These are phyloP conservation scores for Metopia argyrocephala DNA, from an alignment of 2,888 invertebrate species.

Conservation along the genomic window DNA sequence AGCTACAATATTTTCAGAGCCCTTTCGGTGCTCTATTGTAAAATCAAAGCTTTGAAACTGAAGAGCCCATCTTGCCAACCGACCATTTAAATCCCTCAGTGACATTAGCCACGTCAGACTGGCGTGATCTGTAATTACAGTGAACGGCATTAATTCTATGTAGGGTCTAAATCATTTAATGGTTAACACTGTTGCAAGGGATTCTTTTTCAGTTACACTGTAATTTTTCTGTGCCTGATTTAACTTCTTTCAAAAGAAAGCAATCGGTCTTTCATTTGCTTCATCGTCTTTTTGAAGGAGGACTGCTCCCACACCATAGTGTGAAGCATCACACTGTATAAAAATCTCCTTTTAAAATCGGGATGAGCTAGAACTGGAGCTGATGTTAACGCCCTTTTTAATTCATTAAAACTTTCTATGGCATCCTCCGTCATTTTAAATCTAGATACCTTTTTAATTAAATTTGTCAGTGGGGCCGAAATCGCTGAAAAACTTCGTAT, in stretches of 20 bases:
- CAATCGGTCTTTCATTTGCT: neutral
- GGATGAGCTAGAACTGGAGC: conserved; percentile 16
- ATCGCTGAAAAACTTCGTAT: neutral
- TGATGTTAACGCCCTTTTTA: neutral
- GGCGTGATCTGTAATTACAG: neutral
- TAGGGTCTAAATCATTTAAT: neutral
- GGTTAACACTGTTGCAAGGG: conserved; percentile 31
- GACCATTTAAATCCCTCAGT: neutral
- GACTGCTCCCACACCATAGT: neutral
- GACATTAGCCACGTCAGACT: neutral
- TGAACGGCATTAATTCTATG: neutral
- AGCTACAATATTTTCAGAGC: neutral
- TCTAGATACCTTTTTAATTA: neutral
- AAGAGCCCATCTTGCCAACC: neutral
- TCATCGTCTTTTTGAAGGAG: neutral
- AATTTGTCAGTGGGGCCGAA: conserved; percentile 11
- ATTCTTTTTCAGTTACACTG: conserved; percentile 15
- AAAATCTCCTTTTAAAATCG: neutral
- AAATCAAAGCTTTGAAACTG: conserved; percentile 5
- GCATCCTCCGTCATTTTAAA: neutral
- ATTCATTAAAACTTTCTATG: neutral
- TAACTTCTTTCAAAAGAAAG: neutral
- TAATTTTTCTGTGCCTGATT: neutral
- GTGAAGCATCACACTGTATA: conserved; percentile 6
- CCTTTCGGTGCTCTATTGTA: neutral